phyloP scores from a whole-genome alignment of 2,113 vertebrate species.

The Zeus faber region DNA sequence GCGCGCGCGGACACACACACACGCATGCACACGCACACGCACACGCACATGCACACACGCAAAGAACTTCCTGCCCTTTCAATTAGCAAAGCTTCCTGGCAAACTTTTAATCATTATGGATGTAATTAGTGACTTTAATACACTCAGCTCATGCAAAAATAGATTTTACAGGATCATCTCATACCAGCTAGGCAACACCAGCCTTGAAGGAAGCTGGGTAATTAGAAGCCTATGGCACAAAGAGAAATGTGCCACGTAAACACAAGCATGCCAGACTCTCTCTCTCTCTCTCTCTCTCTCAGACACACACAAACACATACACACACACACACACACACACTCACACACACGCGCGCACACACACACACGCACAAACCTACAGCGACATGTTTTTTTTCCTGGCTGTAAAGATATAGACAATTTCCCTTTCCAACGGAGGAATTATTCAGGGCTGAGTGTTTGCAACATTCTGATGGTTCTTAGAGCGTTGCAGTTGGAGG shows the following conservation, averaged over 20 bases:
- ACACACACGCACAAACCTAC: too few relatives aligned
- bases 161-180: slow-evolving; percentile 53
- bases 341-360: slow-evolving; percentile 12
- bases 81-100: slow-evolving; percentile 48
- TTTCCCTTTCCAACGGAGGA: too few relatives aligned
- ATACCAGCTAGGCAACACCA: slow-evolving; percentile 23
- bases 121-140: slow-evolving; percentile 52
- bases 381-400: too few relatives aligned
- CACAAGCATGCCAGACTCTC: too few relatives aligned
- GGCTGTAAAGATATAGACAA: too few relatives aligned
- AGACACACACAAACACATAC: too few relatives aligned
- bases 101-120: slow-evolving; percentile 55
- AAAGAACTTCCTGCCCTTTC: slow-evolving; percentile 40
- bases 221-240: slow-evolving; percentile 49
- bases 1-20: slow-evolving; percentile 4
- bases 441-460: too few relatives aligned
- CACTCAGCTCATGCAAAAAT: slow-evolving; percentile 50
- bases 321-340: slow-evolving; percentile 7
- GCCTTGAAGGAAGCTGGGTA: slow-evolving; percentile 36
- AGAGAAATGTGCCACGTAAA: slow-evolving; percentile 50
- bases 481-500: too few relatives aligned
- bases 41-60: slow-evolving; percentile 3
- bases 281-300: too few relatives aligned
- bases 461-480: too few relatives aligned
- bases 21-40: slow-evolving; percentile 5